A percentile compares a stretch with the other conserved stretches of the same genome.
Conservation (phyloP, 2,888 invertebrate genomes). For the Drosophila putrida region DNA sequence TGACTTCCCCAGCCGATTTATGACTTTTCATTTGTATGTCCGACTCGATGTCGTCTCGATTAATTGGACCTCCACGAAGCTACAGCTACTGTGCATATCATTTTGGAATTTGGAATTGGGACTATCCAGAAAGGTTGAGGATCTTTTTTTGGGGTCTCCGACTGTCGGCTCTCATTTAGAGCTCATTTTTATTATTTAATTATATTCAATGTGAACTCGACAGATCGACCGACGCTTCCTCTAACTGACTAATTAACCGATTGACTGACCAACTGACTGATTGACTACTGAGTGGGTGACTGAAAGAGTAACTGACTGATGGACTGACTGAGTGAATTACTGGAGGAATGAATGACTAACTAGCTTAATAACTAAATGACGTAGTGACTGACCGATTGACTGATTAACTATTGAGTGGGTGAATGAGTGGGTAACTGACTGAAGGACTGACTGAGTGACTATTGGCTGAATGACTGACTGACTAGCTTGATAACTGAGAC, state of each 20-base stretch:
- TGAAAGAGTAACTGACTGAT: not conserved
- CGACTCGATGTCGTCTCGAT: constrained; percentile 70
- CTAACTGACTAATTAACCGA: constrained; percentile 13
- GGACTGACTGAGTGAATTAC: not conserved
- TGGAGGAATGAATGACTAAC: not conserved
- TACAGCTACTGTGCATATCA: constrained; percentile 76
- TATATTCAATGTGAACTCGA: constrained; percentile 38
- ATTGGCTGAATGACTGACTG: not conserved
- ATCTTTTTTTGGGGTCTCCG: constrained; percentile 18
- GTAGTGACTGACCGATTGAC: constrained; percentile 1
- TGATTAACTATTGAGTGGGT: not conserved
- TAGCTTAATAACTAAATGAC: not conserved
- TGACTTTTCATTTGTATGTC: constrained; percentile 80
- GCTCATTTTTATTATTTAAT: constrained; percentile 67
- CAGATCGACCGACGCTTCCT: constrained; percentile 2
- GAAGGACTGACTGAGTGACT: not conserved
- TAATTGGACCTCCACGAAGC: constrained; percentile 81
- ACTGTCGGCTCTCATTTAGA: constrained; percentile 44
- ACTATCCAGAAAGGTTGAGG: constrained; percentile 15
- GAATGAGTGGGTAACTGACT: not conserved
- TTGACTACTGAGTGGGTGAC: constrained; percentile 4
- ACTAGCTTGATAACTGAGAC: too few relatives aligned
- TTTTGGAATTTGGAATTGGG: constrained; percentile 27
- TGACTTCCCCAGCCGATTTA: constrained; percentile 61
- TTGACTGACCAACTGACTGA: constrained; percentile 14